Evolutionary conservation across 2,888 invertebrate genomes (phyloP).

Genomic region (Heliconius charithonia): DNA sequence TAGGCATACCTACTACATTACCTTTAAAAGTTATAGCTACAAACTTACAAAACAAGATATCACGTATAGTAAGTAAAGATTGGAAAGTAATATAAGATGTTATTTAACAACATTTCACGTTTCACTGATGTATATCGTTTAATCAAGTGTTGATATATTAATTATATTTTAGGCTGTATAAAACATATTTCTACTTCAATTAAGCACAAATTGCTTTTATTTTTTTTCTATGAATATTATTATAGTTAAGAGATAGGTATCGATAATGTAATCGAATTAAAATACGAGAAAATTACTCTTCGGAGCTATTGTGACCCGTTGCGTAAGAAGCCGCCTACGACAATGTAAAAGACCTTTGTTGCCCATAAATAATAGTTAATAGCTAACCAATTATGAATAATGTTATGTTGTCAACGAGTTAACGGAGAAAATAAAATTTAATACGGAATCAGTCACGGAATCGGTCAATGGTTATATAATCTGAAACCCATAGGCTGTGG

Average conservation of each 20-base stretch:
- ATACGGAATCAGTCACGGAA: slow-evolving; percentile 41
- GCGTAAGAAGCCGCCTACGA: slow-evolving; percentile 56
- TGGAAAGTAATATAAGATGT: slow-evolving; percentile 12
- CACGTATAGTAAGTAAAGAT: slow-evolving; percentile 1
- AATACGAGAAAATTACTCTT: slow-evolving; percentile 49
- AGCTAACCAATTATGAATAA: slow-evolving; percentile 48
- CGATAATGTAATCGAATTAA: slow-evolving; percentile 9
- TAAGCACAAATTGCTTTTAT: slow-evolving; percentile 17
- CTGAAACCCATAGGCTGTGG: slow-evolving; percentile 35
- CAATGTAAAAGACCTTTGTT: slow-evolving; percentile 57
- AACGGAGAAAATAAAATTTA: slow-evolving; percentile 49
- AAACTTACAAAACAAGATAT: slow-evolving; percentile 1
- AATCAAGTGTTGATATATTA: slow-evolving; percentile 16
- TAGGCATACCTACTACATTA: background rate
- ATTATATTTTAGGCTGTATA: slow-evolving; percentile 11
- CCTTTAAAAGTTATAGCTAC: slow-evolving; percentile 4
- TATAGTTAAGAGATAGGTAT: slow-evolving; percentile 24
- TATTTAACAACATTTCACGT: slow-evolving; percentile 20
- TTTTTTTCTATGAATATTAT: slow-evolving; percentile 31
- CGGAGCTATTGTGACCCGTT: slow-evolving; percentile 59
- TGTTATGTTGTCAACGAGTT: slow-evolving; percentile 46
- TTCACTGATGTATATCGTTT: slow-evolving; percentile 16
- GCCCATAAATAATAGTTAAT: slow-evolving; percentile 53
- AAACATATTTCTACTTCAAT: slow-evolving; percentile 22
- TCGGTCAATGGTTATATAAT: slow-evolving; percentile 35